These are phyloP conservation scores for Mormyrus lacerda DNA, from an alignment of 2,113 vertebrate genomes.

Conservation along the genomic window DNA sequence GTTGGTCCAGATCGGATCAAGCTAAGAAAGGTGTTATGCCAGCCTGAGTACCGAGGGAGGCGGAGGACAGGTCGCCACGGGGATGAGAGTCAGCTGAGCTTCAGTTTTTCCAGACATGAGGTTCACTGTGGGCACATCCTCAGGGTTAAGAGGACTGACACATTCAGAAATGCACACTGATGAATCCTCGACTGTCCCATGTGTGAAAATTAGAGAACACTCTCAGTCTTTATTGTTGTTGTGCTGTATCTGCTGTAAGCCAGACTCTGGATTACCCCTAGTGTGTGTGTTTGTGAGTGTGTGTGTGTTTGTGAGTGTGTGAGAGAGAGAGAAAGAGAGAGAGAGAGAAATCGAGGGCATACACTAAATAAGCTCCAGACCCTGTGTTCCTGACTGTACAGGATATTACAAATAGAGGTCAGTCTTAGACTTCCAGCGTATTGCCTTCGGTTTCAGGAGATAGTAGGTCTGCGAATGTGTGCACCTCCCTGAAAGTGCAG, in stretches of 20 bases:
- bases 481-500: background rate
- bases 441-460: background rate
- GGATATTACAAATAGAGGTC: background rate
- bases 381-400: background rate
- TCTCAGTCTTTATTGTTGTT: background rate
- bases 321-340: no score
- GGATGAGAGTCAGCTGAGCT: background rate
- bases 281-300: background rate
- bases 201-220: background rate
- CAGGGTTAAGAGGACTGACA: background rate
- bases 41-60: background rate
- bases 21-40: background rate
- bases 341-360: background rate
- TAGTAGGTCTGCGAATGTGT: background rate
- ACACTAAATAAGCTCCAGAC: background rate
- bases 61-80: background rate
- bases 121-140: background rate
- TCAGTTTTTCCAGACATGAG: background rate
- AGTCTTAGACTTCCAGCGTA: background rate
- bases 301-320: background rate
- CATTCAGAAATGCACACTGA: background rate
- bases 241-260: background rate
- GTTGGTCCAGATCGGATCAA: background rate
- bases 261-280: background rate
- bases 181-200: background rate